Conservation (phyloP, 2,113 vertebrate species). For the Fulica atra region DNA sequence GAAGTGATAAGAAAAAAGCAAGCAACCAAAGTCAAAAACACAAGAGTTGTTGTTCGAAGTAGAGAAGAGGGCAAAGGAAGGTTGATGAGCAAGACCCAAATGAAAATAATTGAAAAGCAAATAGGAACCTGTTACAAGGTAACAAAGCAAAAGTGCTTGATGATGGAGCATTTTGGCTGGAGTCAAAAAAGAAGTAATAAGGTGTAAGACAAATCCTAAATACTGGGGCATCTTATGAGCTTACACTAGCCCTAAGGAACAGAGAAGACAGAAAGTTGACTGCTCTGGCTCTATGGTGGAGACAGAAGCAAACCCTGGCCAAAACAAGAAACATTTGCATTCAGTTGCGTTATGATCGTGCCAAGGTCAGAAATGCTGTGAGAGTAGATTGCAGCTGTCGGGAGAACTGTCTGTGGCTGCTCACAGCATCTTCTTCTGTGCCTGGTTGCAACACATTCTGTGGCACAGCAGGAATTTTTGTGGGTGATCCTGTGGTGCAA, state of each 20-base stretch:
- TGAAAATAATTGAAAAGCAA: neutral
- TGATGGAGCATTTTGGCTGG: neutral
- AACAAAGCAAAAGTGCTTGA: neutral
- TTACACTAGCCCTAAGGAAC: neutral
- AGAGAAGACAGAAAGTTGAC: neutral
- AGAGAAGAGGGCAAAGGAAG: neutral
- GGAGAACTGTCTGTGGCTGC: neutral
- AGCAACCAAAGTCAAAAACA: neutral
- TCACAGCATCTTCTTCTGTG: neutral
- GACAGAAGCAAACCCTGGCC: neutral
- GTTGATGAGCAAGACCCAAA: neutral
- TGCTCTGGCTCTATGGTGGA: neutral
- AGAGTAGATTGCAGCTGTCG: neutral
- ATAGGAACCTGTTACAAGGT: neutral
- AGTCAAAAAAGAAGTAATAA: neutral
- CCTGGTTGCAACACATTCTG: neutral
- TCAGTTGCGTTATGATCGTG: neutral
- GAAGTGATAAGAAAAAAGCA: neutral
- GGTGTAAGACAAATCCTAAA: neutral
- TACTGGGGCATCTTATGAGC: neutral
- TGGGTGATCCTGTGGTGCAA: neutral
- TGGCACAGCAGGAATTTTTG: neutral
- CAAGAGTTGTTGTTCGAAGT: neutral
- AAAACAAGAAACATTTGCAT: neutral
- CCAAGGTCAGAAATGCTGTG: neutral